Base-by-base conservation (phyloP, 1,140 invertebrate genomes). In the Popillia japonica region DNA sequence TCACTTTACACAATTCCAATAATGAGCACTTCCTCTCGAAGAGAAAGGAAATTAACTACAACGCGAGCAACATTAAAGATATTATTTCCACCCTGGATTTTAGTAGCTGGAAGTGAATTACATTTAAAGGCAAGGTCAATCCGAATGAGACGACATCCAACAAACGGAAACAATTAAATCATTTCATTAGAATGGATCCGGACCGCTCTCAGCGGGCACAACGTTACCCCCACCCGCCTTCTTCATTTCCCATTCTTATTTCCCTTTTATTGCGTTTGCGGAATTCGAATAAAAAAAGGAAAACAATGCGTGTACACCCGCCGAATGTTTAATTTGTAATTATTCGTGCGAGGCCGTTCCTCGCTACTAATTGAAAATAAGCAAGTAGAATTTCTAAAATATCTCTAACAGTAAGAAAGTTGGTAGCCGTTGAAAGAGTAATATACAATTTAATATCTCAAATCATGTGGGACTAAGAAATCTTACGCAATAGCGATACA, bases 141-240 rank as follows among this genome's bases (percentile, higher is more conserved):
- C 20, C 6, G 11, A 23, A 64, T 64, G 17, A 23, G 17, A 27
- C 23, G 22, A 64, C 61, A 22, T 64, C 61, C 17, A 64, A 64
- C 61, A n/a, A 27, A 64, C 61, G 61, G 61, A 64, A 64, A 64
- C 61, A 64, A 64, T 64, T 64, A 64, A 64, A 17, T 22, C 17
- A 20, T 64, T 64, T 20, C 61, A 64, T 64, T 64, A 64, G 61
- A 64, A 22, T 22, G 61, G 22, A 64, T 27, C 23, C 10, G 61
- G 17, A 17, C n/a, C 17, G 17, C n/a, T 64, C 61, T 20, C 61
- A 64, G 17, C 20, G 6, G 61, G 20, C 17, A n/a, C 23, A 11
- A 22, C 17, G 61, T 64, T 27, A n/a, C n/a, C n/a, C n/a, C n/a
- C n/a, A n/a, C n/a, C n/a, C n/a, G n/a, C n/a, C n/a, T n/a, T n/a